Evolutionary conservation across 2,113 vertebrate genomes (phyloP), one percentile per base, ranked within the genome.

Genomic region (Rana temporaria): DNA sequence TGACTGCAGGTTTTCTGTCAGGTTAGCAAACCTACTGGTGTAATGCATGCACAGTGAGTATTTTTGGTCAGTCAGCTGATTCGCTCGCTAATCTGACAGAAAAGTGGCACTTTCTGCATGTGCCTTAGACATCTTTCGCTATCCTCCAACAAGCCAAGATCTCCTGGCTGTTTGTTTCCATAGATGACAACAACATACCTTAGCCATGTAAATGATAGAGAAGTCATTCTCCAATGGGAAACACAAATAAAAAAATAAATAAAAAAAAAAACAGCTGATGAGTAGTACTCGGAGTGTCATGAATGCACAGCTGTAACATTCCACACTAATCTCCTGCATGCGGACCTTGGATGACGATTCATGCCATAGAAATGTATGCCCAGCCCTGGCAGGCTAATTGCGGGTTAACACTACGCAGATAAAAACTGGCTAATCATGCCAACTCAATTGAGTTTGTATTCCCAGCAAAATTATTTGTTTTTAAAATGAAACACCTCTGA

Each of bases 311-410:
- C 14, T 42, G 17, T 12, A n/a, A 42, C 59, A 55, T 71, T 62
- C 55, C 57, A 48, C 15, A 20, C 15, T 38, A 26, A 22, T 56
- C 52, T 55, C 64, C 2, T 53, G 11, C 32, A 62, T 53, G 57
- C 22, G 17, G 24, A 73, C 79, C 34, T 53, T 4, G 22, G 56
- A 55, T 81, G 56, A 55, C 72, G 79, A 81, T 64, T 81, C 67
- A 81, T 72, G 59, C 4, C 68, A 32, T 20, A 20, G 42, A 53
- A 57, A 81, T 63, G 59, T 55, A 53, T 42, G 59, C 57, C 19
- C n/a, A 12, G 18, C 63, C 62, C 70, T 26, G 26, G 55, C 6
- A 11, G 38, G 52, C 79, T 81, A 81, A 81, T 68, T 79, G 57
- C 55, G 42, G 78, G 32, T 79, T 60, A 56, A 68, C 64, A 79